Conservation (phyloP, 2,113 vertebrate genomes). For the Tachuris rubrigastra region DNA sequence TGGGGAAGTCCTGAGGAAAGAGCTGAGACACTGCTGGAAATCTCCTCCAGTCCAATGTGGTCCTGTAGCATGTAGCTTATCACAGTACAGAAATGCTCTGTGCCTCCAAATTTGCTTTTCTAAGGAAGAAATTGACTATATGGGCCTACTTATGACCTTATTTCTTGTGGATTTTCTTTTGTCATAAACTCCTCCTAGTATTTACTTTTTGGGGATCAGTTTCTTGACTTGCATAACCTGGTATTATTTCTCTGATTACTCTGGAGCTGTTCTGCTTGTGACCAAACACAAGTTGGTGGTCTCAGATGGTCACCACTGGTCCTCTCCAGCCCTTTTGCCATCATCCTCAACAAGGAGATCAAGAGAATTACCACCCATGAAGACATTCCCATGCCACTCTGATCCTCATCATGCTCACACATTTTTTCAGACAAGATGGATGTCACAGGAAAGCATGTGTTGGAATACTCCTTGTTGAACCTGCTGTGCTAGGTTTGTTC, state of each 20-base stretch:
- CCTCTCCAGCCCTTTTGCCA: neutral
- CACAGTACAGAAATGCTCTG: neutral
- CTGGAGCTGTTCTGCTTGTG: neutral
- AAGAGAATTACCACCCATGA: neutral
- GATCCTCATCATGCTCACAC: fast-evolving
- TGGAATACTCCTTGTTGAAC: neutral
- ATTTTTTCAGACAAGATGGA: neutral
- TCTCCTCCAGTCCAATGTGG: neutral
- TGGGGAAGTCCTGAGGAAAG: neutral
- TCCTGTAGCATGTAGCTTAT: neutral
- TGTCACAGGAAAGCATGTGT: neutral
- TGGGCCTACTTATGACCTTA: neutral
- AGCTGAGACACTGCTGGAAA: neutral
- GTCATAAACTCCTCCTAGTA: neutral
- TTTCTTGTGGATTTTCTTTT: neutral
- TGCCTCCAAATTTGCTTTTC: neutral
- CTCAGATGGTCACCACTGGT: neutral
- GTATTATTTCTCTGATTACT: neutral
- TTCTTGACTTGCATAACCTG: neutral
- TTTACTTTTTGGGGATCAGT: neutral
- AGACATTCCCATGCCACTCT: neutral
- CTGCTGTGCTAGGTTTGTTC: neutral
- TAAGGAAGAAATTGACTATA: neutral
- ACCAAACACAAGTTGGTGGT: neutral
- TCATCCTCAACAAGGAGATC: neutral